Evolutionary conservation across 2,113 vertebrate species (phyloP).

Genomic region (Melanerpes formicivorus): DNA sequence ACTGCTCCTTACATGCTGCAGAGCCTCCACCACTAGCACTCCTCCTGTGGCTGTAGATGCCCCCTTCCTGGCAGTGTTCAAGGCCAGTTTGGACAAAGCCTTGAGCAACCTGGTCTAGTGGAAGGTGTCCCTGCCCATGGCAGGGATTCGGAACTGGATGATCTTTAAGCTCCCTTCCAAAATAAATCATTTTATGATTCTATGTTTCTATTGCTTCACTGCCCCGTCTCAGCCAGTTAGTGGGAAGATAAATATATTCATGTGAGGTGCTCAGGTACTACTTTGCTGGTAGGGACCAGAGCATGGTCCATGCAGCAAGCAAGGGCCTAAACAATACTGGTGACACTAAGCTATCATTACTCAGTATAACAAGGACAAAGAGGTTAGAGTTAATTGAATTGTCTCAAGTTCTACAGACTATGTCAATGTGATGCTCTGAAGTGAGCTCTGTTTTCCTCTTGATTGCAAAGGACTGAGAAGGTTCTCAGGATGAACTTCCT

Average conservation of each 20-base stretch:
- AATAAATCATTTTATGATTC: too few species aligned
- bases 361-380: accelerated
- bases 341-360: accelerated
- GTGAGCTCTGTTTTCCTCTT: background rate
- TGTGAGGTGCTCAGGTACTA: background rate
- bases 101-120: too few species aligned
- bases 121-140: too few species aligned
- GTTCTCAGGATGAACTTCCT: background rate
- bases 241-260: background rate
- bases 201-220: too few species aligned
- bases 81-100: too few species aligned
- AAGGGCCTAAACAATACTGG: background rate
- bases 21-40: background rate
- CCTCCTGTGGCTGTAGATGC: too few species aligned
- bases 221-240: background rate
- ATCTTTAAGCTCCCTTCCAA: too few species aligned
- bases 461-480: background rate
- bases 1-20: accelerated
- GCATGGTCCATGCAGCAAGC: accelerated
- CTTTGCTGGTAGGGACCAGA: background rate
- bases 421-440: background rate
- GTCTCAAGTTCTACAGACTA: background rate
- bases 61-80: too few species aligned
- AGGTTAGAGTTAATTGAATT: background rate
- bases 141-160: too few species aligned